Base-by-base conservation (phyloP, 2,113 vertebrate species). In the Misgurnus anguillicaudatus region DNA sequence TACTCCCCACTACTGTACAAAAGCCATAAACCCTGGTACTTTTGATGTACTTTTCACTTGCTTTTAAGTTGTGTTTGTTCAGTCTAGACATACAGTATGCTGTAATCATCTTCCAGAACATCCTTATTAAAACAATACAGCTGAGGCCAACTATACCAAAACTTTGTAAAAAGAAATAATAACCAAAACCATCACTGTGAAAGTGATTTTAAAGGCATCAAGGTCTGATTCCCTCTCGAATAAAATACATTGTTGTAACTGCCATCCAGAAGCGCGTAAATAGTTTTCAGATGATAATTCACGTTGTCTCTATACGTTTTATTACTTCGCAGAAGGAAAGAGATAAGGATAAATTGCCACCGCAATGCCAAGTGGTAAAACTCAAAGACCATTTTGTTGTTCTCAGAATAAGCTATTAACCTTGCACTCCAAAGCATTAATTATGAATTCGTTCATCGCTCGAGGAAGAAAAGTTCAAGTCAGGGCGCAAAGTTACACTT, bases 321-420 rank as follows among this genome's bases (percentile, higher is more conserved):
- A 47, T 10, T 24, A 47, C 24, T 42, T 47, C 9, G 5, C 39
- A 47, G 55, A 42, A 61, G 73, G 45, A 39, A 53, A 64, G 45
- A 76, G 45, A 75, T 51, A 64, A 64, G 48, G 57, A 62, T 57
- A 10, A 51, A 67, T 60, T 41, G 47, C 6, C 62, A 66, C 21
- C 36, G 41, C 47, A 57, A 16, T 48, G 60, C 78, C 67, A 80
- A 38, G 41, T 65, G 57, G 21, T 3, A 62, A 48, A 75, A 79
- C 19, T 66, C 63, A 80, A 70, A 79, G 70, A 55, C 7, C 36
- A 21, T 63, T 80, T 77, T 76, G 66, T 75, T 70, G 64, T 48
- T 72, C 48, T 77, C 17, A 38, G 51, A 77, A 80, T 80, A 66
- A 71, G 53, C 82, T 42, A 80, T 67, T 83, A 72, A 76, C 73